Conservation (phyloP, 2,113 vertebrate genomes). For the Plotosus lineatus region DNA sequence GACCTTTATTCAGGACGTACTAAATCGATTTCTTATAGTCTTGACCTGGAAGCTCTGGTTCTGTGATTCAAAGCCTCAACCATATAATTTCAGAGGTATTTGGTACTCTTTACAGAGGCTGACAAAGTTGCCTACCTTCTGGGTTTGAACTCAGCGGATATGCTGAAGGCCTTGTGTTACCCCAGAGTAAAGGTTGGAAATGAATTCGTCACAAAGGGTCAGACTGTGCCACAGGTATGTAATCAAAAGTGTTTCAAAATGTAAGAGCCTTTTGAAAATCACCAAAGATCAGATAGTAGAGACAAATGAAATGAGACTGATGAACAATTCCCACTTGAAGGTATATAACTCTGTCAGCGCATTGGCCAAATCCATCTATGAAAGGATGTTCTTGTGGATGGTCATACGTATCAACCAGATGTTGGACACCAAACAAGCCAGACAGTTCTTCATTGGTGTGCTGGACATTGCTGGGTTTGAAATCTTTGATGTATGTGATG, state of each 20-base stretch:
- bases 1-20: slow-evolving; percentile 19
- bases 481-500: slow-evolving; percentile 50
- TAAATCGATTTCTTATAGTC: slow-evolving; percentile 47
- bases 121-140: slow-evolving; percentile 62
- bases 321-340: slow-evolving; percentile 36
- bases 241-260: neutral
- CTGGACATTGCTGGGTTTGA: slow-evolving; percentile 55
- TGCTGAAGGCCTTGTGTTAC: slow-evolving; percentile 61
- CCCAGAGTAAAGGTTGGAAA: slow-evolving; percentile 63
- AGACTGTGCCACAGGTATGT: slow-evolving; percentile 62
- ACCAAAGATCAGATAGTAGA: neutral
- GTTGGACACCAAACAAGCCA: slow-evolving; percentile 71
- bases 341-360: slow-evolving; percentile 64
- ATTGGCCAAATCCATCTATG: slow-evolving; percentile 70
- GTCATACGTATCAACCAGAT: slow-evolving; percentile 72
- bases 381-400: slow-evolving; percentile 75
- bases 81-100: neutral
- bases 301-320: neutral
- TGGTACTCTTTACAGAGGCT: slow-evolving; percentile 48
- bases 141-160: slow-evolving; percentile 64
- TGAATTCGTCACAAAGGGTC: slow-evolving; percentile 63
- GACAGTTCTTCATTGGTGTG: slow-evolving; percentile 54
- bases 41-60: neutral
- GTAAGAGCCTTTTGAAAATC: neutral
- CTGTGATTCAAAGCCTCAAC: neutral